A percentile compares a stretch with the other conserved stretches of the same genome.
These are phyloP conservation scores for Rhombomys opimus DNA, from an alignment of 2,113 vertebrate genomes.

Conservation along the genomic window DNA sequence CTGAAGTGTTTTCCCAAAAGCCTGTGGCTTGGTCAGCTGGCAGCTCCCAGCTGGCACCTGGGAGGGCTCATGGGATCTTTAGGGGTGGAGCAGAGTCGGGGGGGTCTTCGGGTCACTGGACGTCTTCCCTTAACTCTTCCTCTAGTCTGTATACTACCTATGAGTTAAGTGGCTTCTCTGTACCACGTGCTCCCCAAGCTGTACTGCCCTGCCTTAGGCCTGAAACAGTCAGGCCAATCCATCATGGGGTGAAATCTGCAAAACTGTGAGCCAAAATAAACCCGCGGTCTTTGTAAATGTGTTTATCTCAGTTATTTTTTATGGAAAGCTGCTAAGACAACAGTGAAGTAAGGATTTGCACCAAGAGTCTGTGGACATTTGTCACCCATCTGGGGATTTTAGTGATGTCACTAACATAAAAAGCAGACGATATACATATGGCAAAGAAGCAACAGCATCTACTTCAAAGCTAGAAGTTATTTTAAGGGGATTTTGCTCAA, in stretches of 20 bases:
- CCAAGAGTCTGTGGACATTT: slow-evolving; percentile 44
- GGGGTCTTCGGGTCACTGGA: not conserved
- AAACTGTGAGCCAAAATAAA: not conserved
- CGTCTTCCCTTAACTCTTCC: not conserved
- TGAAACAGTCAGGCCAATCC: not conserved
- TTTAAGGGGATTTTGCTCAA: slow-evolving; percentile 51
- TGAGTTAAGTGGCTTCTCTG: not conserved
- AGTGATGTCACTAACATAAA: slow-evolving; percentile 42
- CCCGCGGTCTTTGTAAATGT: not conserved
- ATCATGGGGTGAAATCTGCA: not conserved
- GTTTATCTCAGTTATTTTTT: not conserved
- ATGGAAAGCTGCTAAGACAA: not conserved
- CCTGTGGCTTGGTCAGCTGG: not conserved
- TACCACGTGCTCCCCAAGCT: too few species aligned
- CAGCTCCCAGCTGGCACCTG: not conserved
- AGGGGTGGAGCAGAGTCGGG: not conserved
- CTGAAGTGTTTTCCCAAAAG: not conserved
- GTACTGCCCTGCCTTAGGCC: not conserved
- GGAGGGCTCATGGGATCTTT: not conserved
- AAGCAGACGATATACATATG: slow-evolving; percentile 22
- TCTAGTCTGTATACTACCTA: not conserved
- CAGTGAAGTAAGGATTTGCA: not conserved
- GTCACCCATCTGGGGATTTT: not conserved
- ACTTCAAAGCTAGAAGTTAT: slow-evolving; percentile 62
- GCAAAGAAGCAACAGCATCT: not conserved